Evolutionary conservation across 2,797 vertebrate species (phyloP).

Genomic region (Margarornis squamiger): DNA sequence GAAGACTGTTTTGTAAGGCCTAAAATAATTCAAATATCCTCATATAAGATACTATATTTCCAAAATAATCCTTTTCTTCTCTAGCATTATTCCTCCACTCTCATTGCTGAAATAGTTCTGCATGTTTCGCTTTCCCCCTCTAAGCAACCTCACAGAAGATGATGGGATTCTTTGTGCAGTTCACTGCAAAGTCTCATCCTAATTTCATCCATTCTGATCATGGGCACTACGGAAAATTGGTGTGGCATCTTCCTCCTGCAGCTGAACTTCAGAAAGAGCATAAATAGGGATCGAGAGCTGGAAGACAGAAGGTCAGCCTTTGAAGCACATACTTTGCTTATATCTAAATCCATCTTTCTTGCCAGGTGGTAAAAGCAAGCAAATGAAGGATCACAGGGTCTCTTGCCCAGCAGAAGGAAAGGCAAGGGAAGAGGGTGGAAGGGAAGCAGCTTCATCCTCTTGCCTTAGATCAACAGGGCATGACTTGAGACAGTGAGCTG

Average conservation of each 20-base stretch:
- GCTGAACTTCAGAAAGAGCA: not conserved
- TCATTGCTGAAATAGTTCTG: not conserved
- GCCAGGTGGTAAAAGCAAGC: not conserved
- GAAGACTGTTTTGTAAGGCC: not conserved
- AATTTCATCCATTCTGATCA: not conserved
- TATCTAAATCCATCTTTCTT: not conserved
- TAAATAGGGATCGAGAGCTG: not conserved
- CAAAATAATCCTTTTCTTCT: not conserved
- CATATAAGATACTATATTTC: not conserved
- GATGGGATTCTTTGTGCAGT: not conserved
- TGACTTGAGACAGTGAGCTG: not conserved
- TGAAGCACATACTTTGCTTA: not conserved
- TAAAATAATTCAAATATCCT: not conserved
- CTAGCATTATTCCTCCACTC: not conserved
- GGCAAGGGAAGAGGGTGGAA: not conserved
- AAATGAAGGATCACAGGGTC: not conserved
- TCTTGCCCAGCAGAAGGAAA: not conserved
- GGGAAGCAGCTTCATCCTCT: not conserved
- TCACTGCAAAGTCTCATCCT: not conserved
- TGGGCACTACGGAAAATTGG: not conserved
- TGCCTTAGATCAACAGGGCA: rapidly evolving
- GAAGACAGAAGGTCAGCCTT: not conserved
- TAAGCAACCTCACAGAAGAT: not conserved
- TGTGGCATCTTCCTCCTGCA: not conserved
- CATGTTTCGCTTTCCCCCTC: not conserved